Base-by-base conservation (phyloP, 2,113 vertebrate species). In the Pluvianellus socialis region DNA sequence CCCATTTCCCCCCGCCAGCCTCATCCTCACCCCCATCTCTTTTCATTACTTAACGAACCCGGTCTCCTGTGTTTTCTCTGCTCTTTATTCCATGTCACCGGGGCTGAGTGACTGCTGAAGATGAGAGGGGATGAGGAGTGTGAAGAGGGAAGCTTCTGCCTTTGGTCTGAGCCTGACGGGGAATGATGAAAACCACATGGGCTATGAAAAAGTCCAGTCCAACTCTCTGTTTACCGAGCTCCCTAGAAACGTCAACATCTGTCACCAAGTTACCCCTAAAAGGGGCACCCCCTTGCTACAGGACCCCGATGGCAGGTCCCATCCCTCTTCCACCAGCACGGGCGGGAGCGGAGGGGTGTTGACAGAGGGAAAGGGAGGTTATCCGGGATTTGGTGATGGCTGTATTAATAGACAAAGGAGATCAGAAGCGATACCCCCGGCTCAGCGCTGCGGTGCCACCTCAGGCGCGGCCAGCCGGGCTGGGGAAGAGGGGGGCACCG, bases 181-280 rank as follows among this genome's bases (percentile, higher is more conserved):
- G 86, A 94, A 96, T 98, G 97, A 98, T 98, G 97, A 97, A 98
- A 97, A 98, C 92, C 98, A 98, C 94, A 97, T 98, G 98, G 96
- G 92, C 96, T 96, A 96, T 97, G 96, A 98, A 97, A 91, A 97
- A 96, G 94, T 97, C 93, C 97, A 97, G 96, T 97, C 95, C 96
- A 96, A 95, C 87, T 88, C 96, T 97, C 86, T 98, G 97, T 98
- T 98, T 98, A 98, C 96, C 14, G 40, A 97, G 90, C 86, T 97
- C 96, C 93, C 89, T 96, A 90, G 95, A 97, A 96, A 97, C 88
- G 94, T 97, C 97, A 98, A 93, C 97, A 97, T 98, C 97, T 98
- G 96, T 98, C 98, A 98, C 93, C 96, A 94, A 96, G 94, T 95
- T 92, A 96, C 92, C 95, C 86, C 94, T 96, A 94, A 97, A 97